Evolutionary conservation across 2,797 vertebrate species (phyloP).

Genomic region (Phaenicophaeus curvirostris): DNA sequence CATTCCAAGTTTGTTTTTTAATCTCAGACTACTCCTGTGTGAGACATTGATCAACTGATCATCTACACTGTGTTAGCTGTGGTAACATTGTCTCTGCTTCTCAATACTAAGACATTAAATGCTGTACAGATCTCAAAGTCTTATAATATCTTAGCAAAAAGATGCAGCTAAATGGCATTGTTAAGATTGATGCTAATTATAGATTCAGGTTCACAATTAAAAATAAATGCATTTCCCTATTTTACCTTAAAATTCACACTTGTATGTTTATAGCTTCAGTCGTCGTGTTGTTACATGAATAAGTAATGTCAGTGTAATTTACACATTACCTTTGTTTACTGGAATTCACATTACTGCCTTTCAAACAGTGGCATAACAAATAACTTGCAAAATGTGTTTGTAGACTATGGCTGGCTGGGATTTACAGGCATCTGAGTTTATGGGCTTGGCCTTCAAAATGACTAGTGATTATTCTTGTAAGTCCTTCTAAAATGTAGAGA

Average conservation of each 20-base stretch:
- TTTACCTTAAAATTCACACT: background rate
- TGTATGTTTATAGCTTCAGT: background rate
- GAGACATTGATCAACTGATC: background rate
- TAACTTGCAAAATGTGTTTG: background rate
- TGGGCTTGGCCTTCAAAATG: slow-evolving; percentile 26
- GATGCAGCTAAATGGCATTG: background rate
- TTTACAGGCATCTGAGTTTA: slow-evolving; percentile 48
- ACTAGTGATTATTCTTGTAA: slow-evolving; percentile 37
- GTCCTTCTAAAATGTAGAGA: slow-evolving; percentile 27
- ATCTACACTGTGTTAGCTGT: background rate
- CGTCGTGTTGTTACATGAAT: background rate
- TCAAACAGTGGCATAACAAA: background rate
- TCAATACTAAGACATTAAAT: background rate
- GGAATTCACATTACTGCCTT: background rate
- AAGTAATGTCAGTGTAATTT: background rate
- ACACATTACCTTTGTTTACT: background rate
- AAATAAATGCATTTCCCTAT: background rate
- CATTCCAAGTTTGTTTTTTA: background rate
- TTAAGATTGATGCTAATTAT: background rate
- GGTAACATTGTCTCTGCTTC: background rate
- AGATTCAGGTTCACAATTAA: background rate
- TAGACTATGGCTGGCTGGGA: background rate
- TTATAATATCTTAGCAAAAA: background rate
- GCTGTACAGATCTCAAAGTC: background rate
- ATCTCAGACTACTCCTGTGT: background rate